Base-by-base conservation (phyloP, 2,888 invertebrate species). In the Marasmarcha lunaedactyla region DNA sequence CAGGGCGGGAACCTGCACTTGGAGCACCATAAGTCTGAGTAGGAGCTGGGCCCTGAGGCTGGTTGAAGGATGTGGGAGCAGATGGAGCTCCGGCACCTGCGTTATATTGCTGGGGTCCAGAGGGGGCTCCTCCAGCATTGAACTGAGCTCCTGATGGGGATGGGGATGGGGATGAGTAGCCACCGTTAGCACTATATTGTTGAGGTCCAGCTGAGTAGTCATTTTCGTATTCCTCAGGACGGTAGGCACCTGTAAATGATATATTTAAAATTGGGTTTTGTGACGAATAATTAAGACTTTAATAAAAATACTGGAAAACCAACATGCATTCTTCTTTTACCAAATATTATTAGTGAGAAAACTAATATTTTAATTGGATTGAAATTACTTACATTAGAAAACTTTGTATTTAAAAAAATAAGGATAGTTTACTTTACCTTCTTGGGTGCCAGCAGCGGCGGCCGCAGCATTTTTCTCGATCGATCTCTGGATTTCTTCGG, bases 391-490 rank as follows among this genome's bases (percentile, higher is more conserved):
- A n/a, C n/a, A n/a, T n/a, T n/a, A n/a, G n/a, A n/a, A n/a, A n/a
- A n/a, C n/a, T n/a, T n/a, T n/a, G n/a, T n/a, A n/a, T n/a, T n/a
- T n/a, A n/a, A n/a, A n/a, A n/a, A n/a, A n/a, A n/a, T n/a, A n/a
- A n/a, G n/a, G n/a, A n/a, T n/a, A n/a, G n/a, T n/a, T n/a, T n/a
- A n/a, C n/a, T n/a, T 46, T 59, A 81, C 81, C 83, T 74, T 81
- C 78, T 65, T 79, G 79, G 1, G 67, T 77, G 6, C 83, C 83
- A 45, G 77, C 63, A 12, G 81, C 79, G 2, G 81, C 81, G 10
- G 83, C 83, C 33, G 54, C 62, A 0, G 78, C 76, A 36, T 81
- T 83, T 36, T 71, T 60, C 46, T 81, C 79, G 46, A 83, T 62
- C 1, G 81, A 77, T 47, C 61, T 76, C 45, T 76, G 50, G 37